Conservation (phyloP, 2,888 invertebrate species). For the Ochropacha duplaris region DNA sequence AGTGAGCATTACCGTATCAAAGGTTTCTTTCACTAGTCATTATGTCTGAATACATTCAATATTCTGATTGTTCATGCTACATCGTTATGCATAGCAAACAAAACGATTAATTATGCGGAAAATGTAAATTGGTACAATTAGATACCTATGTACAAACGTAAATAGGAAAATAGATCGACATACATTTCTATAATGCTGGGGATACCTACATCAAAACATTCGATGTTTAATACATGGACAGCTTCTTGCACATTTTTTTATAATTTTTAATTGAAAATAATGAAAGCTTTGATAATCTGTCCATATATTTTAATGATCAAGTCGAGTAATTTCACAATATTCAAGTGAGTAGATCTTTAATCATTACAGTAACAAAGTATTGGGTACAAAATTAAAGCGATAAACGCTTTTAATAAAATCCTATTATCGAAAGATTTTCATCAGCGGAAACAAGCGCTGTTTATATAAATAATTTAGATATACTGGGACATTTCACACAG, state of each 20-base stretch:
- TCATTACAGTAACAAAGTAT: neutral
- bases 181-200: neutral
- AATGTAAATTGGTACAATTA: slow-evolving; percentile 15
- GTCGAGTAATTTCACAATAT: neutral
- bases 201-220: neutral
- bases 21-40: slow-evolving; percentile 30
- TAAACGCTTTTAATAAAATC: too few species aligned
- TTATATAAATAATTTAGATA: too few species aligned
- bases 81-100: slow-evolving; percentile 35
- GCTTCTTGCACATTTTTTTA: neutral
- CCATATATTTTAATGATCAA: neutral
- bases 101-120: slow-evolving; percentile 22
- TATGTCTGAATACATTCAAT: slow-evolving; percentile 21
- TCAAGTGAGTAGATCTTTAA: neutral
- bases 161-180: neutral
- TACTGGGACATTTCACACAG: too few species aligned
- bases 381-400: neutral
- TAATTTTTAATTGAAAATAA: neutral
- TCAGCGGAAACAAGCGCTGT: neutral
- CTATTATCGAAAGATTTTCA: neutral
- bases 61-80: slow-evolving; percentile 30
- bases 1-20: slow-evolving; percentile 17
- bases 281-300: neutral
- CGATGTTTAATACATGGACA: neutral
- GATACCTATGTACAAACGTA: slow-evolving; percentile 9